Conservation (phyloP, 2,888 invertebrate species). For the Callosobruchus maculatus region DNA sequence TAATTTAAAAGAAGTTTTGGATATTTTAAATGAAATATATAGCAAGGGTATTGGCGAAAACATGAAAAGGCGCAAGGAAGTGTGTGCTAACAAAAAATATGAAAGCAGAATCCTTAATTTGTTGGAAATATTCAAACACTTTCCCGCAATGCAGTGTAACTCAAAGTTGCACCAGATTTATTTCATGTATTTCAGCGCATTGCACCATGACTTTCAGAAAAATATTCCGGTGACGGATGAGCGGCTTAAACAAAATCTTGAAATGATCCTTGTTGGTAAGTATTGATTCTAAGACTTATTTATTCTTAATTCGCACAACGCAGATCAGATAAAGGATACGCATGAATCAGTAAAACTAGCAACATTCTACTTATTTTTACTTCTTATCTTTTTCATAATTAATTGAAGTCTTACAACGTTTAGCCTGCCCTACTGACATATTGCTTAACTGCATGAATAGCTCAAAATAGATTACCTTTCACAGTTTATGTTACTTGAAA, state of each 20-base stretch:
- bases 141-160: conserved; percentile 35
- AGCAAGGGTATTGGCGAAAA: neutral
- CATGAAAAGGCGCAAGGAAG: neutral
- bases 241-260: conserved; percentile 12
- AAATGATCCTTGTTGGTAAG: conserved; percentile 33
- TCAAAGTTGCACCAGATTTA: conserved; percentile 29
- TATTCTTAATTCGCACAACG: no score
- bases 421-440: no score
- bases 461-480: no score
- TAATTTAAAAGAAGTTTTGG: neutral
- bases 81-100: conserved; percentile 12
- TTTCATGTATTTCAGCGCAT: conserved; percentile 34
- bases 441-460: no score
- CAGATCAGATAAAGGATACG: no score
- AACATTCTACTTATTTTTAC: no score
- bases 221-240: conserved; percentile 15
- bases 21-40: conserved; percentile 5
- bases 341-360: no score
- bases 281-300: neutral
- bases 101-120: conserved; percentile 22
- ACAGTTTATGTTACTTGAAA: no score
- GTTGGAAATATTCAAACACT: conserved; percentile 30
- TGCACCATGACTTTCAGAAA: conserved; percentile 32
- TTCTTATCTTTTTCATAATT: no score
- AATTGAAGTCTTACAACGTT: no score